These are phyloP conservation scores for Phyto melanocephala DNA, from an alignment of 2,888 invertebrate genomes.

Conservation along the genomic window DNA sequence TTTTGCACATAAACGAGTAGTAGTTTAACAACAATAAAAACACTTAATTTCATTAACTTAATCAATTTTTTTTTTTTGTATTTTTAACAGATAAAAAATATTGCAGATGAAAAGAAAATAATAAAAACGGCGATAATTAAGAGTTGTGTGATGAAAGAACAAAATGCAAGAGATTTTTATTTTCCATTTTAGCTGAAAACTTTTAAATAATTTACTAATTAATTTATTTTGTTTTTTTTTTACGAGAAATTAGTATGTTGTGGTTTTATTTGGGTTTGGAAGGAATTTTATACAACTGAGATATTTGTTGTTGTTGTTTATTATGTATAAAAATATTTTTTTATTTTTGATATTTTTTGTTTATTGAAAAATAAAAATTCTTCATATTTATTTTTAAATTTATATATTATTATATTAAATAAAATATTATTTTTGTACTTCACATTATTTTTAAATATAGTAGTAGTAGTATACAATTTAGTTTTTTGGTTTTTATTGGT, in stretches of 20 bases:
- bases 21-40: background rate
- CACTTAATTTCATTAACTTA: conserved; percentile 24
- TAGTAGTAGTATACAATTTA: too few relatives aligned
- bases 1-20: conserved; percentile 1
- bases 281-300: background rate
- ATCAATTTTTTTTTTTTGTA: conserved; percentile 22
- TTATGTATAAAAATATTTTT: background rate
- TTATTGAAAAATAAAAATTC: background rate
- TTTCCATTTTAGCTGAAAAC: background rate
- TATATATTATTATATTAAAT: background rate
- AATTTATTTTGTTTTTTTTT: background rate
- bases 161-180: background rate
- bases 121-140: background rate
- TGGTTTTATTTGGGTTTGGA: background rate
- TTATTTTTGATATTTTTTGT: background rate
- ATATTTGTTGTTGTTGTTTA: background rate
- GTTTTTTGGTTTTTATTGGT: background rate
- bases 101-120: background rate
- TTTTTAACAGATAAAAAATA: conserved; percentile 18
- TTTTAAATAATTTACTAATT: background rate
- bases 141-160: background rate
- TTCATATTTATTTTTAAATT: background rate
- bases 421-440: conserved; percentile 27
- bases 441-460: background rate
- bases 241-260: background rate